Base-by-base conservation (phyloP, 2,888 invertebrate species). In the Tenthredo notha region DNA sequence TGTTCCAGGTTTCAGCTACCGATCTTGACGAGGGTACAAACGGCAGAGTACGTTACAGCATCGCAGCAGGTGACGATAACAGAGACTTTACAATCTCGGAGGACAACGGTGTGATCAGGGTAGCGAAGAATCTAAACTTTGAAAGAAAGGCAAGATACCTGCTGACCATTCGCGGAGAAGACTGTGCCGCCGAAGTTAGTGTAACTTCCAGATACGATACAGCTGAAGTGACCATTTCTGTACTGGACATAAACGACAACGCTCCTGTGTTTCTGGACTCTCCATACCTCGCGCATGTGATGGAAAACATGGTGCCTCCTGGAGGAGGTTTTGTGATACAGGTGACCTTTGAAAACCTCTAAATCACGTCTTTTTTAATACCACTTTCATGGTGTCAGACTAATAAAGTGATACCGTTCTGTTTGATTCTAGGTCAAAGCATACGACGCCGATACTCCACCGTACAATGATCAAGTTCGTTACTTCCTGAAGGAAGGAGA, bases 401-500 rank as follows among this genome's bases (percentile, higher is more conserved):
- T n/a, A 50, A 80, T 10, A 18, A 29, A 29, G 12, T 40, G 43
- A 74, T 43, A n/a, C 21, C 21, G 9, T 21, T 12, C 18, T 54
- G 25, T 10, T n/a, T 61, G 43, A 12, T 74, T 83, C 90, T 96
- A 97, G 88, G 97, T 98, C 80, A 96, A 96, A 88, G 98, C 98
- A 40, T 97, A 96, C 93, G 98, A 98, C 92, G 98, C 98, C 86
- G 98, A 98, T 94, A 97, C 98, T 83, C 97, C 97, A 86, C 97
- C 98, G 25, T 97, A 98, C 93, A 98, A 98, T 93, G 97, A 97
- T 88, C 96, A 98, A 94, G 97, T 99, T 84, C 96, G 98, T 87
- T 99, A 99, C 94, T 97, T 98, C 92, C 96, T 99, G 91, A 98
- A 98, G 93, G 98, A 98, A 93, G 98, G 98, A 77, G 98, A 98